Conservation (phyloP, 1,140 invertebrate species). For the Drosophila sechellia region DNA sequence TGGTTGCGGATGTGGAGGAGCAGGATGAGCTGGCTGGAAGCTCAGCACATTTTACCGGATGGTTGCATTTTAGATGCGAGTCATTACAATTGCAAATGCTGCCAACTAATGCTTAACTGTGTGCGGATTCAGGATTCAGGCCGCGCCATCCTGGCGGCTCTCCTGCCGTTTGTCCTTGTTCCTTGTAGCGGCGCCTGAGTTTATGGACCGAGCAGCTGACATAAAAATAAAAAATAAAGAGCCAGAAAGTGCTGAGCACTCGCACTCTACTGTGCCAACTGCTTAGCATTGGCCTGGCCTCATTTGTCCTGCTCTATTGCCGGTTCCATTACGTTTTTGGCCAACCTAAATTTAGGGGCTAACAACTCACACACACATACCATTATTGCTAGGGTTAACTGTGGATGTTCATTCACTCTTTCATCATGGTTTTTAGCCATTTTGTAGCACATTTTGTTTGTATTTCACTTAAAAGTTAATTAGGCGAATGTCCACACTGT, state of each 20-base stretch:
- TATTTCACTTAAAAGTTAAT: slow-evolving; percentile 73
- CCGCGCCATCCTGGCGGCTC: slow-evolving; percentile 56
- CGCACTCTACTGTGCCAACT: slow-evolving; percentile 27
- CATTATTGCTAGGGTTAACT: slow-evolving; percentile 7
- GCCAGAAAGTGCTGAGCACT: slow-evolving; percentile 38
- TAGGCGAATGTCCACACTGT: slow-evolving; percentile 49
- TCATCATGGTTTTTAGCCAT: slow-evolving; percentile 9
- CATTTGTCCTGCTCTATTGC: slow-evolving; percentile 24
- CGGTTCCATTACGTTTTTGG: slow-evolving; percentile 27
- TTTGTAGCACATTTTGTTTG: slow-evolving; percentile 25
- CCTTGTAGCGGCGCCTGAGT: slow-evolving; percentile 5
- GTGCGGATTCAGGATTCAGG: slow-evolving; percentile 32
- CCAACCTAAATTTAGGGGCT: slow-evolving; percentile 11
- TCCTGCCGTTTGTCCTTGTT: slow-evolving; percentile 29
- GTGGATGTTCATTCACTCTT: slow-evolving; percentile 11
- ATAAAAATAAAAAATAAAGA: slow-evolving; percentile 47
- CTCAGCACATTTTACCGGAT: slow-evolving; percentile 47
- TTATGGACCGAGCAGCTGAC: slow-evolving; percentile 28
- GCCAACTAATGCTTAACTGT: slow-evolving; percentile 73
- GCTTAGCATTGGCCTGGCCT: slow-evolving; percentile 40
- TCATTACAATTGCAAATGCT: slow-evolving; percentile 81
- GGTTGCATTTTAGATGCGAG: slow-evolving; percentile 53
- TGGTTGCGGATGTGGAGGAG: not conserved
- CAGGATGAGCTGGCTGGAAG: slow-evolving; percentile 23
- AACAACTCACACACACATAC: not conserved